Percentiles rank a stretch among this genome's conserved stretches.
phyloP scores from a whole-genome alignment of 2,113 vertebrate genomes.

The Rhipidura dahli region DNA sequence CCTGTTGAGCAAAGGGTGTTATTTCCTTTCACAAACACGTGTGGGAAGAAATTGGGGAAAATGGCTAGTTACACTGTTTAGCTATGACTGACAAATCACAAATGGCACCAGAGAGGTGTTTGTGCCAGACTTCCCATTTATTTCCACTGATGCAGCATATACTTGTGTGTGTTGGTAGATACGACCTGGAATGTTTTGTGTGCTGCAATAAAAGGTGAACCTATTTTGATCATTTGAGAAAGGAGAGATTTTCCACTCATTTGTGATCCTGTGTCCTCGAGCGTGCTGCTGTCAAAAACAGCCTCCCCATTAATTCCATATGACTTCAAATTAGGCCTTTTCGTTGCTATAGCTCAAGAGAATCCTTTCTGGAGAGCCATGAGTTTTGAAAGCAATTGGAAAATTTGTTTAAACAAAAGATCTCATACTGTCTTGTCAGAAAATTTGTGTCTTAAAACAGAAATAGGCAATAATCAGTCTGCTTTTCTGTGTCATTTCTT shows the following conservation, averaged over 20 bases:
- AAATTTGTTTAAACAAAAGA: not conserved
- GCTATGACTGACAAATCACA: not conserved
- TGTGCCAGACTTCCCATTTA: not conserved
- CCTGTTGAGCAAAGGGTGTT: not conserved
- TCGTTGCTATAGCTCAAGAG: not conserved
- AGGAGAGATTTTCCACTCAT: not conserved
- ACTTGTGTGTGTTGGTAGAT: not conserved
- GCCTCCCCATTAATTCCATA: not conserved
- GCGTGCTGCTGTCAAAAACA: not conserved
- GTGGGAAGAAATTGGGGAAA: slow-evolving; percentile 1
- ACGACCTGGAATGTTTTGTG: not conserved
- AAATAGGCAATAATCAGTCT: not conserved
- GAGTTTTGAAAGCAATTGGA: not conserved
- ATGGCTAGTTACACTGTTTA: not conserved
- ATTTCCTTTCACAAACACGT: slow-evolving; percentile 3
- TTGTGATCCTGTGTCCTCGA: not conserved
- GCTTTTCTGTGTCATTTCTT: slow-evolving; percentile 1
- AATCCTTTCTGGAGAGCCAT: not conserved
- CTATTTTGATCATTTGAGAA: not conserved
- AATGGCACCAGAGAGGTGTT: not conserved
- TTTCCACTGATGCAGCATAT: not conserved
- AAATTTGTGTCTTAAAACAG: not conserved
- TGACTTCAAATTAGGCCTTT: not conserved
- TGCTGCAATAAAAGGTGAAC: not conserved
- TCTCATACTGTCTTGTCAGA: not conserved